Evolutionary conservation across 2,888 invertebrate species (phyloP), one percentile per base, ranked within the genome.

Genomic region (Celastrina argiolus): DNA sequence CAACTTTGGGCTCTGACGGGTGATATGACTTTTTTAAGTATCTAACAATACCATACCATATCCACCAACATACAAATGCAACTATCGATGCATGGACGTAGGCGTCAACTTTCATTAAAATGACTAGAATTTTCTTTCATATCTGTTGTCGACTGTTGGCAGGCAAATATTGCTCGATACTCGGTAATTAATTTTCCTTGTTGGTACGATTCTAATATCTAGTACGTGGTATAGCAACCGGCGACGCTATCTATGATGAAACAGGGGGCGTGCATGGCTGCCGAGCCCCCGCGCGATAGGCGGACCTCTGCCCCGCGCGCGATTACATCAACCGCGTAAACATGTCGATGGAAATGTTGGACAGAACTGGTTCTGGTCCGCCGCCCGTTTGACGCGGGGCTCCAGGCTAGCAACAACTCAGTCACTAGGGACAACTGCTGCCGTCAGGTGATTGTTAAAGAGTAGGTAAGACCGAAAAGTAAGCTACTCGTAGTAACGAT

Each of bases 281-380:
- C 78, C 81, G 78, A 71, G 81, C 81, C 81, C 76, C 80, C 78
- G 69, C 78, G 69, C 18, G 45, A 45, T 45, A 69, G 66, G 58
- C 28, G 65, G 71, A 75, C 74, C 76, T 75, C 74, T 74, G 74
- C 67, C n/a, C 63, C 45, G 16, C 45, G 18, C 45, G 18, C 45
- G 5, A n/a, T 34, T 16, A 59, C 34, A 59, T 59, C 45, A 18
- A 63, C 26, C 14, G 16, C 39, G 63, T 64, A 42, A 64, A 64
- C 64, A 64, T 45, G 31, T 58, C 7, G 31, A 28, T 58, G 58
- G 58, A 58, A 58, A 58, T 31, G 12, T 31, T 7, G 31, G 45
- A 18, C 45, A 18, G 45, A 18, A 45, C 45, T 45, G 18, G 45
- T 45, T 45, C 42, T 45, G 18, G 5, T 31, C 45, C 8, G 18